Base-by-base conservation (phyloP, 2,113 vertebrate genomes). In the Oryzias celebensis region DNA sequence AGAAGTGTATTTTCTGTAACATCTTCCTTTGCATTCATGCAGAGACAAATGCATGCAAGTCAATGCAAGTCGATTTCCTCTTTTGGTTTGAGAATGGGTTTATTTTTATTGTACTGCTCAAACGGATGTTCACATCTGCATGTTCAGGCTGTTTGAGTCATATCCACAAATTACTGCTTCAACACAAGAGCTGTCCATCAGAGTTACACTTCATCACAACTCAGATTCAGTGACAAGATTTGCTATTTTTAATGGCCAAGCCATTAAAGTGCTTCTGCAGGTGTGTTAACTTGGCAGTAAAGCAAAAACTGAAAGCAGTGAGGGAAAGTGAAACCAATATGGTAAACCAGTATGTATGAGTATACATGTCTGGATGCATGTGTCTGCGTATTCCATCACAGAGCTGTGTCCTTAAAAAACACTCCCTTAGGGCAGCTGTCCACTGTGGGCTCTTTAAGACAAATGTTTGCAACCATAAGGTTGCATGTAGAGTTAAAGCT, bases 361-460 rank as follows among this genome's bases (percentile, higher is more conserved):
- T 28, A 45, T 64, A 59, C 57, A 52, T 65, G 58, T 24, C 5
- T 61, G 44, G 61, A 47, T 65, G 31, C 62, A 14, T 78, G 52
- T 66, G 50, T 67, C 45, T 44, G 42, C 77, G 22, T 47, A 58
- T 52, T 57, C 17, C 54, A 71, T 87, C 74, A 86, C 83, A 82
- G 68, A 78, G 80, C 68, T 49, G 46, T 23, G 16, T 70, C 70
- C 59, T 43, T 62, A 41, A 73, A 44, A 66, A 65, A 26, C 66
- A 55, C 28, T 54, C 52, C 48, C 83, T 67, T n/a, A 58, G 62
- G 75, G 73, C 71, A 26, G 47, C 67, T 62, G 70, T 61, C 66
- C 56, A 71, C 26, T 52, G 10, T 63, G 24, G 60, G 71, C 48
- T 26, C 52, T 81, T 71, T 68, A 80, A 81, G 77, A 64, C 60